Base-by-base conservation (phyloP, 2,797 vertebrate genomes). In the Malacoctenus gilli region DNA sequence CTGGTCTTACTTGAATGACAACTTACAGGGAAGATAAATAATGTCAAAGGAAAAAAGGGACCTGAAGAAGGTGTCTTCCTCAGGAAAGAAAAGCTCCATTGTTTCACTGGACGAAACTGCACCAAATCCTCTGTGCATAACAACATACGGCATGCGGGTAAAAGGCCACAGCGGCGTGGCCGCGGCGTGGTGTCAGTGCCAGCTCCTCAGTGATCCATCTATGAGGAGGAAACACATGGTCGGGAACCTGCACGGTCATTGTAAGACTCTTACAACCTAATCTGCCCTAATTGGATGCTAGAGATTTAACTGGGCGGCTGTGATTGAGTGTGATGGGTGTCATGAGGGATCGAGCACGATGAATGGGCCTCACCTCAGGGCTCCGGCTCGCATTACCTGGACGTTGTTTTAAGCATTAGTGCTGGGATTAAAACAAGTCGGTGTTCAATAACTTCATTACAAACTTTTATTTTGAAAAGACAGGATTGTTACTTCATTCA, bases 221-320 rank as follows among this genome's bases (percentile, higher is more conserved):
- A 62, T 32, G 62, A 46, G 65, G 48, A 57, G 57, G 68, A 75
- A 75, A 71, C 72, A 88, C 80, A 75, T 68, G 83, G 79, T 38
- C n/a, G 51, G 44, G 72, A 68, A 68, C 55, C 55, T 70, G 68
- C 21, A 70, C 41, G 69, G 53, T 52, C 50, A 55, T 68, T 67
- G 38, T 90, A 90, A 91, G 85, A 65, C 77, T 89, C 88, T 92
- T 92, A 91, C 38, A 43, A 62, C 30, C 61, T 87, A 92, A 91
- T 90, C 89, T 77, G 19, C 50, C 72, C 58, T 91, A 91, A 90
- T 79, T 72, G 86, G 86, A 90, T 89, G 71, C 46, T 75, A 35
- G 64, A 54, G 54, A 67, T 64, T 89, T 78, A 82, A 68, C 59
- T 40, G 16, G 67, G 50, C 53, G 40, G 28, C 64, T 57, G 66